phyloP scores from a whole-genome alignment of 1,140 invertebrate species.

The Drosophila kohkoa region DNA sequence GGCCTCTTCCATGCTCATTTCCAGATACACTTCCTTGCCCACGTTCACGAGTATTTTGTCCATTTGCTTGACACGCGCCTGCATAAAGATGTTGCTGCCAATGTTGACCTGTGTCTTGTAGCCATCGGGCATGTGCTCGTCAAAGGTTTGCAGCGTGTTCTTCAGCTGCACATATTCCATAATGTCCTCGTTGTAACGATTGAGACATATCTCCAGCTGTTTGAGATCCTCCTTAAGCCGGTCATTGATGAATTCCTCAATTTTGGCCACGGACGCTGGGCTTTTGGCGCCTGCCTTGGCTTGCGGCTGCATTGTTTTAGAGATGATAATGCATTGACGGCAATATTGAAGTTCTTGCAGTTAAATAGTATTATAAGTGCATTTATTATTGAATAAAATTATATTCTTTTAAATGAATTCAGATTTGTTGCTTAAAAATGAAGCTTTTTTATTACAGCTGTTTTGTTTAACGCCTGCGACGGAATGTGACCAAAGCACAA shows the following conservation, averaged over 20 bases:
- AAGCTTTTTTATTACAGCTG: too few species aligned
- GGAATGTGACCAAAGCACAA: too few species aligned
- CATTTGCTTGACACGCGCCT: constrained; percentile 89
- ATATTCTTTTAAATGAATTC: too few species aligned
- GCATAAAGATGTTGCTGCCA: constrained; percentile 91
- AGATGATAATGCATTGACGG: not conserved
- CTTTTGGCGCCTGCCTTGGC: constrained; percentile 30
- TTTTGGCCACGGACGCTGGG: constrained; percentile 68
- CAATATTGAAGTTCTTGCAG: too few species aligned
- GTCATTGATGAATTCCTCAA: constrained; percentile 89
- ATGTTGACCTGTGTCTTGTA: constrained; percentile 92
- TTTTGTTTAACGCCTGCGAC: too few species aligned
- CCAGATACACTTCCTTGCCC: constrained; percentile 91
- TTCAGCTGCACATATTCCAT: constrained; percentile 91
- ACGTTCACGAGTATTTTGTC: constrained; percentile 90
- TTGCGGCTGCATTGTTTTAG: constrained; percentile 29
- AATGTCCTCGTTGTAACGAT: constrained; percentile 88
- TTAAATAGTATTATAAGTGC: too few species aligned
- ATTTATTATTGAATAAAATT: too few species aligned
- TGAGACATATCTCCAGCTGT: constrained; percentile 87
- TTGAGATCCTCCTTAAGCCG: constrained; percentile 88
- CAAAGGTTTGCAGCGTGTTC: constrained; percentile 87
- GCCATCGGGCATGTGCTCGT: constrained; percentile 86
- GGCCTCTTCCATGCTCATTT: constrained; percentile 90
- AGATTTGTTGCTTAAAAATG: too few species aligned